These are phyloP conservation scores for Drosophila formosana DNA, from an alignment of 2,888 invertebrate genomes.

Conservation along the genomic window DNA sequence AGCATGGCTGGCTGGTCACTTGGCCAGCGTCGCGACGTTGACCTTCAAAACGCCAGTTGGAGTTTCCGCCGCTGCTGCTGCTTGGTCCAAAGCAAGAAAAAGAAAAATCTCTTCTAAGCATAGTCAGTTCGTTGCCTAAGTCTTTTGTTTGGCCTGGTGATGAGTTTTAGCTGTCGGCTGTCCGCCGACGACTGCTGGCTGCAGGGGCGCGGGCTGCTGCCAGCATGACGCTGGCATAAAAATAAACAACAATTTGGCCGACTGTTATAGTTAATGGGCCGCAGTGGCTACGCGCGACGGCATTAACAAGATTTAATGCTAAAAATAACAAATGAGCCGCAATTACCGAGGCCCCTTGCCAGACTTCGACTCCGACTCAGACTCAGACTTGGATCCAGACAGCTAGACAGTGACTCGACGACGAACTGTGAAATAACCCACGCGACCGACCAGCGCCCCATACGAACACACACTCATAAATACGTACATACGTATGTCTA, in stretches of 20 bases:
- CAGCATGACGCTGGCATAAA: conserved; percentile 66
- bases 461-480: conserved; percentile 8
- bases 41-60: conserved; percentile 56
- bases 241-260: conserved; percentile 49
- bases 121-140: conserved; percentile 76
- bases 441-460: conserved; percentile 73
- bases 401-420: conserved; percentile 21
- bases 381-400: conserved; percentile 7
- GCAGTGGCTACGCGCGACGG: conserved; percentile 58
- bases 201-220: conserved; percentile 9
- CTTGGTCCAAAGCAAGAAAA: conserved; percentile 6
- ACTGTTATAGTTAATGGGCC: conserved; percentile 69
- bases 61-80: conserved; percentile 55
- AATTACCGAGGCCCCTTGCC: conserved; percentile 61
- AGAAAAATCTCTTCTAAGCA: conserved; percentile 48
- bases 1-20: conserved; percentile 40
- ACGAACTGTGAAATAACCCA: conserved; percentile 70
- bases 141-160: conserved; percentile 69
- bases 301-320: conserved; percentile 67
- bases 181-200: not conserved
- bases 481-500: conserved; percentile 12
- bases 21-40: conserved; percentile 27
- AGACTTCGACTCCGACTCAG: conserved; percentile 23
- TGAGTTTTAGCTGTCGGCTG: conserved; percentile 25
- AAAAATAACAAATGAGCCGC: conserved; percentile 78